A percentile compares a stretch with the other conserved stretches of the same genome.
Conservation (phyloP, 2,888 invertebrate genomes). For the Lycocerus yunnanus region DNA sequence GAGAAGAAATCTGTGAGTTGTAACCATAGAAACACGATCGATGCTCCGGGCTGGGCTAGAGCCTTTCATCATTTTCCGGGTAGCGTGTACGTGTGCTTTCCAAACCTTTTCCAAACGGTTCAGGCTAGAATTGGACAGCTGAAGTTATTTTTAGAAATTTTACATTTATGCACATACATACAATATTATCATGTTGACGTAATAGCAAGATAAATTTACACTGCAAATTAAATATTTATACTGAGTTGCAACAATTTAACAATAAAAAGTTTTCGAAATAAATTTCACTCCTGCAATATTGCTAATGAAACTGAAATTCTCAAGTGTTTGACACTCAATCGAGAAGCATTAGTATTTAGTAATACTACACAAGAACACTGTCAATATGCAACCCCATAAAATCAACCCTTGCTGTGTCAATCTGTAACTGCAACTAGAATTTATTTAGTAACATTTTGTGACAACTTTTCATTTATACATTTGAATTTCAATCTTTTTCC, state of each 20-base stretch:
- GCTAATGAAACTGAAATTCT: neutral
- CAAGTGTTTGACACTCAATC: neutral
- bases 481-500: neutral
- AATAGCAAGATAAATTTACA: neutral
- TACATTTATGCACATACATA: slow-evolving; percentile 2
- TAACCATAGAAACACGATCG: slow-evolving; percentile 39
- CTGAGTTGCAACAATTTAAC: neutral
- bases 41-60: slow-evolving; percentile 31
- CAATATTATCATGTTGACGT: neutral
- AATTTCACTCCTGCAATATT: neutral
- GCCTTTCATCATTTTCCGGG: slow-evolving; percentile 33
- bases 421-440: neutral
- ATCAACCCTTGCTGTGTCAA: neutral
- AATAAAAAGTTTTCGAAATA: neutral
- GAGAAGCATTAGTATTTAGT: neutral
- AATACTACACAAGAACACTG: neutral
- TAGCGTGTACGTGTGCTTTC: slow-evolving; percentile 27
- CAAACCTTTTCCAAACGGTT: slow-evolving; percentile 23
- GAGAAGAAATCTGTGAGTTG: slow-evolving; percentile 40
- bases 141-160: slow-evolving; percentile 26
- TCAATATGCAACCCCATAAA: neutral
- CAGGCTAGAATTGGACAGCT: slow-evolving; percentile 27
- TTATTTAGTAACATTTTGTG: neutral
- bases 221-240: no score
- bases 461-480: neutral